Evolutionary conservation across 1,140 invertebrate species (phyloP).

Genomic region (Aphelenchoides fujianensis): DNA sequence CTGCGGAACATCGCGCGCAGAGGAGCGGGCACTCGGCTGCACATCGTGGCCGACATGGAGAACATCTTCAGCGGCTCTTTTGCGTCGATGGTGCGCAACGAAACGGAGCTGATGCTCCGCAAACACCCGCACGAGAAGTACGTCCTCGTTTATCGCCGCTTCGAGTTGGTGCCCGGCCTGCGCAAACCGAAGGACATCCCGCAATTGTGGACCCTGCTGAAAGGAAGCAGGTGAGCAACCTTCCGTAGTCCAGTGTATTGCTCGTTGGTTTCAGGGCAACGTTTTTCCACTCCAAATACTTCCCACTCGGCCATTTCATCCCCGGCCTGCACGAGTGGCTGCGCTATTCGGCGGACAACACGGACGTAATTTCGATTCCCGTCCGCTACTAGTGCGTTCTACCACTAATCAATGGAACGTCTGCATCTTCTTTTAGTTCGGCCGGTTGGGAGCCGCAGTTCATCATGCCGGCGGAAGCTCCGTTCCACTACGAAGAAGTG

Average conservation of each 20-base stretch:
- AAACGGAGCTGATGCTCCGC: slow-evolving; percentile 14
- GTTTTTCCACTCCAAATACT: slow-evolving; percentile 22
- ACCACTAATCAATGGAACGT: slow-evolving; percentile 15
- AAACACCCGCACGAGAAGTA: slow-evolving; percentile 19
- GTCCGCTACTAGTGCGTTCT: neutral
- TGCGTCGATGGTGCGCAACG: slow-evolving; percentile 13
- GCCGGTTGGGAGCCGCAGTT: slow-evolving; percentile 31
- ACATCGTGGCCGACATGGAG: slow-evolving; percentile 33
- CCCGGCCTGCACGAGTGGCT: slow-evolving; percentile 21
- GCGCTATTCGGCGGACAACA: slow-evolving; percentile 12
- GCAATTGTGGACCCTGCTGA: slow-evolving; percentile 15
- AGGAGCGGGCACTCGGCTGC: slow-evolving; percentile 19
- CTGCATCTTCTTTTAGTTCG: neutral
- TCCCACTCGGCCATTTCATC: slow-evolving; percentile 20
- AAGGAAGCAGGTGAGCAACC: slow-evolving; percentile 13
- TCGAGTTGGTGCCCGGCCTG: slow-evolving; percentile 15
- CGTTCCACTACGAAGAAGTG: slow-evolving; percentile 33
- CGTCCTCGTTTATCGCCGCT: slow-evolving; percentile 29
- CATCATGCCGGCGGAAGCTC: slow-evolving; percentile 32
- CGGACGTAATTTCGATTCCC: neutral
- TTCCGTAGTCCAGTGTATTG: neutral
- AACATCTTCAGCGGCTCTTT: slow-evolving; percentile 29
- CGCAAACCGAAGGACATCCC: neutral
- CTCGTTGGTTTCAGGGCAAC: neutral
- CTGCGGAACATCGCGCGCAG: slow-evolving; percentile 25